Conservation (phyloP, 2,113 vertebrate genomes). For the Anthoscopus minutus region DNA sequence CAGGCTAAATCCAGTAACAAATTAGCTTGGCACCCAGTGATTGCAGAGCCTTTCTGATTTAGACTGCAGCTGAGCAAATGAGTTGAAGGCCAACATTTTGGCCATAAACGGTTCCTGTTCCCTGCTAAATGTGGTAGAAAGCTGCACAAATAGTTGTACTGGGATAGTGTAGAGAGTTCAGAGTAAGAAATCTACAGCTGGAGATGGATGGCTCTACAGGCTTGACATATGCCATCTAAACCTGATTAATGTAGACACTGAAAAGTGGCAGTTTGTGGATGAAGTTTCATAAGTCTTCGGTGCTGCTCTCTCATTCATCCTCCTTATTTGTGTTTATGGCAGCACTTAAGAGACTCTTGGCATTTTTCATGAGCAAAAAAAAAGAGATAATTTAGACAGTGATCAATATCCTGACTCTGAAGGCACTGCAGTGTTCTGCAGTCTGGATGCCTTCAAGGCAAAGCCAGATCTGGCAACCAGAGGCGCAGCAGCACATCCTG, state of each 20-base stretch:
- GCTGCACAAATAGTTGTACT: neutral
- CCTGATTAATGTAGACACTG: neutral
- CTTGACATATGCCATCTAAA: neutral
- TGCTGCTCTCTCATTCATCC: neutral
- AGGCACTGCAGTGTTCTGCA: neutral
- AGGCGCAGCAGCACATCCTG: too few relatives aligned
- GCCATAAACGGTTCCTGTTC: neutral
- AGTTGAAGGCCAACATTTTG: neutral
- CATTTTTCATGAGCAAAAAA: neutral
- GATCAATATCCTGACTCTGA: neutral
- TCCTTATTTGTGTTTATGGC: neutral
- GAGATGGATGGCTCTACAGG: neutral
- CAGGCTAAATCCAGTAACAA: neutral
- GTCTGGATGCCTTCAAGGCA: neutral
- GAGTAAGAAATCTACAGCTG: neutral
- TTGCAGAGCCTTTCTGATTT: neutral
- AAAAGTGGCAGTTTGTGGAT: neutral
- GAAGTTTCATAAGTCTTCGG: neutral
- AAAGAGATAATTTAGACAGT: neutral
- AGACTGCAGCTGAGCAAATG: neutral
- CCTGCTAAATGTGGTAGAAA: neutral
- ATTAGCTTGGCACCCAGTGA: neutral
- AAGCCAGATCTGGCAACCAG: neutral
- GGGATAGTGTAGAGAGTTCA: neutral
- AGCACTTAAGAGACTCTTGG: neutral